These are phyloP conservation scores for Drosophila nr. perissopoda DNA, from an alignment of 2,888 invertebrate species.

Conservation along the genomic window DNA sequence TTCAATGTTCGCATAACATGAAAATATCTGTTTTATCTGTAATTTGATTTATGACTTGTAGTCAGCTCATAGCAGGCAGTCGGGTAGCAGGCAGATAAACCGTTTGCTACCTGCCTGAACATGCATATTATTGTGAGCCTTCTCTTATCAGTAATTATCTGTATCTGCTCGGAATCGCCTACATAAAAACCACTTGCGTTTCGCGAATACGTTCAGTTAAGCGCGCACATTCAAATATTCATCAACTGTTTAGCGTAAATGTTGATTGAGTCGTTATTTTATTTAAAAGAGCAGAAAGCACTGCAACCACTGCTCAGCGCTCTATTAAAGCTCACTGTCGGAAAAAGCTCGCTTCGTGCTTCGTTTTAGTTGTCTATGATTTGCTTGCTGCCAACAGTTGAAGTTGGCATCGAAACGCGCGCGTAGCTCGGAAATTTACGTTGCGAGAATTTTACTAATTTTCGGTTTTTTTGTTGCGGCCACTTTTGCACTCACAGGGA, in stretches of 20 bases:
- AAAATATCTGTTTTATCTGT: neutral
- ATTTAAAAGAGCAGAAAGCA: constrained; percentile 3
- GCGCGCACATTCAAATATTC: constrained; percentile 14
- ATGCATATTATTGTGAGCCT: constrained; percentile 14
- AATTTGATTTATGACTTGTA: constrained; percentile 34
- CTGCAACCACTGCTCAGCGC: constrained; percentile 16
- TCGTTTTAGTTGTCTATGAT: constrained; percentile 2
- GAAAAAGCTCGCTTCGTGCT: constrained; percentile 47
- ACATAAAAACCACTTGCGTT: constrained; percentile 31
- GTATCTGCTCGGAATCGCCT: neutral
- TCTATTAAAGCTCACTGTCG: constrained; percentile 24
- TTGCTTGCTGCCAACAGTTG: constrained; percentile 48
- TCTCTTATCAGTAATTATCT: constrained; percentile 24
- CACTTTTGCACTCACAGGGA: constrained; percentile 86
- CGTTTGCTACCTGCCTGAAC: constrained; percentile 43
- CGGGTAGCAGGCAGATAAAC: neutral
- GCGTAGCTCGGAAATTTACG: constrained; percentile 48
- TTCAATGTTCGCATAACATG: neutral
- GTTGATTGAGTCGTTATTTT: neutral
- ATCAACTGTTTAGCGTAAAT: constrained; percentile 5
- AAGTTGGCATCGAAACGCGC: constrained; percentile 64
- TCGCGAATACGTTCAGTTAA: constrained; percentile 32
- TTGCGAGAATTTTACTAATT: constrained; percentile 19
- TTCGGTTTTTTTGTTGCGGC: neutral
- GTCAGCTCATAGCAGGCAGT: neutral